Percentiles rank a stretch among this genome's conserved stretches.
phyloP scores from a whole-genome alignment of 2,113 vertebrate species.

The Candoia aspera region DNA sequence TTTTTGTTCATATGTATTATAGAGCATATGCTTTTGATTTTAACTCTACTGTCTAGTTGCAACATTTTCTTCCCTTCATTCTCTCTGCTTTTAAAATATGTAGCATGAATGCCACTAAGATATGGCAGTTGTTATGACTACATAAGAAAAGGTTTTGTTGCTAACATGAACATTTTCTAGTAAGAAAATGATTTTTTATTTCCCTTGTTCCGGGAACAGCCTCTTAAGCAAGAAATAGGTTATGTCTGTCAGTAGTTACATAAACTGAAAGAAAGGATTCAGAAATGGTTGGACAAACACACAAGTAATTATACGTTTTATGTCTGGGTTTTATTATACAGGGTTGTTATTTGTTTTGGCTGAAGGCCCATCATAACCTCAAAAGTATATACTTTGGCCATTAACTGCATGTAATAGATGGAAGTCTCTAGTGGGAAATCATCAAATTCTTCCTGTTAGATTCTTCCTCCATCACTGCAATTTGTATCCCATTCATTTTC shows the following conservation, averaged over 20 bases:
- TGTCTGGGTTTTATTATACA: constrained; percentile 15
- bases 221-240: constrained; percentile 20
- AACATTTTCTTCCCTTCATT: not conserved
- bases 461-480: not conserved
- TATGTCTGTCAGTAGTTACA: constrained; percentile 18
- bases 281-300: not conserved
- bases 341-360: constrained; percentile 19
- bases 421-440: not conserved
- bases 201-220: not conserved
- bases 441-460: not conserved
- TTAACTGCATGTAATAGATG: not conserved
- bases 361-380: constrained; percentile 12
- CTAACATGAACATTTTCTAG: not conserved
- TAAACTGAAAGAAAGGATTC: constrained; percentile 27
- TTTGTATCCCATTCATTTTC: not conserved
- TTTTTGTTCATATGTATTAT: not conserved
- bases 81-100: not conserved
- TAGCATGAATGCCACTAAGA: not conserved
- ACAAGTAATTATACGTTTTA: constrained; percentile 30
- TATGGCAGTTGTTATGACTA: constrained; percentile 7
- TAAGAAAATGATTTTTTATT: constrained; percentile 7
- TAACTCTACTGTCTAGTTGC: not conserved
- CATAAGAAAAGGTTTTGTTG: not conserved
- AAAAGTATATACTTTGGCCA: not conserved
- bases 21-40: not conserved